Conservation (phyloP, 2,888 invertebrate genomes). For the Creontiades dilutus region DNA sequence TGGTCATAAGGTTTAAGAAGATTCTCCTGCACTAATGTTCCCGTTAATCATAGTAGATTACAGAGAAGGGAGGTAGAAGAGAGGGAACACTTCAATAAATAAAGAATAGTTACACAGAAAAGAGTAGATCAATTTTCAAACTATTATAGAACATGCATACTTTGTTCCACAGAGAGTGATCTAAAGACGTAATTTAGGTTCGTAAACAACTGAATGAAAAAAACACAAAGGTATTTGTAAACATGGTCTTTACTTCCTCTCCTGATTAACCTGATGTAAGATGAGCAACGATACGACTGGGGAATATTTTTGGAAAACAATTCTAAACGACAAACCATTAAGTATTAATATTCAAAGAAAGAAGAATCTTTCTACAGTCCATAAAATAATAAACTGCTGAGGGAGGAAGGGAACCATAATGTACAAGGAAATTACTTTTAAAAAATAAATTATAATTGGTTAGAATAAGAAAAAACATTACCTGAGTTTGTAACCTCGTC, state of each 20-base stretch:
- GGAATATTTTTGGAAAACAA: constrained; percentile 24
- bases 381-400: constrained; percentile 33
- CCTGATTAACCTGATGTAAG: constrained; percentile 31
- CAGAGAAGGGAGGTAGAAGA: constrained; percentile 64
- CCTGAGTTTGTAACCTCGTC: constrained; percentile 96
- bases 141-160: constrained; percentile 55
- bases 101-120: constrained; percentile 58
- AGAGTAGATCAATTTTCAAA: constrained; percentile 40
- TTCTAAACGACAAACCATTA: constrained; percentile 2
- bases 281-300: constrained; percentile 21
- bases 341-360: constrained; percentile 2
- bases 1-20: constrained; percentile 60
- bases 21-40: constrained; percentile 8
- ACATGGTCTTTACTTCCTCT: constrained; percentile 37
- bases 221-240: constrained; percentile 33
- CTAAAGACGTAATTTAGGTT: constrained; percentile 43
- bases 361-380: constrained; percentile 55
- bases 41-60: constrained; percentile 31
- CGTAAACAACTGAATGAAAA: constrained; percentile 32
- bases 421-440: constrained; percentile 6
- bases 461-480: constrained; percentile 79
- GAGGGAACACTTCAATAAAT: constrained; percentile 56
- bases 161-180: constrained; percentile 35
- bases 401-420: constrained; percentile 40
- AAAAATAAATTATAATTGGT: constrained; percentile 1